Evolutionary conservation across 2,113 vertebrate species (phyloP).

Genomic region (Colistium nudipinnis): DNA sequence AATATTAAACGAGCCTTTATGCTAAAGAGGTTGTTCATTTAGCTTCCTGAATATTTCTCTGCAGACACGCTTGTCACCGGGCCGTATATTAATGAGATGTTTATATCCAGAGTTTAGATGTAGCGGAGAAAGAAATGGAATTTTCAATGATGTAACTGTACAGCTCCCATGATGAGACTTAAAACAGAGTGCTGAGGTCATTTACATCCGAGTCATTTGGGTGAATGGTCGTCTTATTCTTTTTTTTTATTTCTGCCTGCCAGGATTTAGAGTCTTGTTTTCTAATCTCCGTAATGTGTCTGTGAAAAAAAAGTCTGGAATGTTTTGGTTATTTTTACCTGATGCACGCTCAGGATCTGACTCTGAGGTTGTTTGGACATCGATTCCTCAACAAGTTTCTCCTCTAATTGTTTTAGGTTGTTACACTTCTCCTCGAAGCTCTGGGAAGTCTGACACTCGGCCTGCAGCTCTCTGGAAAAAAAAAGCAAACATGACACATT

Average conservation of each 20-base stretch:
- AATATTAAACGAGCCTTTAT: not conserved
- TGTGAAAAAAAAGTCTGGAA: too few species aligned
- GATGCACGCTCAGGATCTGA: constrained; percentile 83
- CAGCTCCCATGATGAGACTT: too few species aligned
- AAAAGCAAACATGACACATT: not conserved
- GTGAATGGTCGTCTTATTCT: too few species aligned
- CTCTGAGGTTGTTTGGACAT: constrained; percentile 57
- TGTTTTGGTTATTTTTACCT: not conserved
- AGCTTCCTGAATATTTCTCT: not conserved
- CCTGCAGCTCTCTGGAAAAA: constrained; percentile 75
- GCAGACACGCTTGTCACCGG: not conserved
- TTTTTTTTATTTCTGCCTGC: too few species aligned
- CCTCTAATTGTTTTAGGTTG: constrained; percentile 82
- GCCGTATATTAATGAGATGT: not conserved
- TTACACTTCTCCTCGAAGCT: constrained; percentile 85
- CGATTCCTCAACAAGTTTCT: constrained; percentile 78
- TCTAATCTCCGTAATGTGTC: too few species aligned
- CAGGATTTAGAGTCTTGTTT: too few species aligned
- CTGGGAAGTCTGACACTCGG: constrained; percentile 65
- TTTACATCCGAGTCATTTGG: too few species aligned
- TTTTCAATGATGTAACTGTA: too few species aligned
- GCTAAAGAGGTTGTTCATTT: not conserved
- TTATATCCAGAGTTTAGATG: not conserved
- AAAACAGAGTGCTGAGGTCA: too few species aligned
- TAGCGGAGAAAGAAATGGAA: not conserved